Evolutionary conservation across 2,888 invertebrate species (phyloP).

Genomic region (Cosmorhoe ocellata): DNA sequence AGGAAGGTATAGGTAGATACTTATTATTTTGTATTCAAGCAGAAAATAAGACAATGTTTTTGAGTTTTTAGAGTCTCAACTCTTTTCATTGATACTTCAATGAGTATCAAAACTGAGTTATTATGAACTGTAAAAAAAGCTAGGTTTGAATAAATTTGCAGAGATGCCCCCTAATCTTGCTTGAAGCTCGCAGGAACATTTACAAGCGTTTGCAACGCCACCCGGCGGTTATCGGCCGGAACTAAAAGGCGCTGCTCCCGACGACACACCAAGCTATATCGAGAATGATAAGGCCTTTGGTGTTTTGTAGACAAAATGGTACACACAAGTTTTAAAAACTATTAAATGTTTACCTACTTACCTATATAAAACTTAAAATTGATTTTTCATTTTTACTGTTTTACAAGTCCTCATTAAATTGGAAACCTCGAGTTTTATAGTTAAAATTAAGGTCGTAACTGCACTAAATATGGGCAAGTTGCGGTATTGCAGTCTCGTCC

Average conservation of each 20-base stretch:
- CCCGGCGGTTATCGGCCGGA: slow-evolving; percentile 59
- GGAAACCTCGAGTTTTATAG: slow-evolving; percentile 48
- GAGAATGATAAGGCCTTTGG: slow-evolving; percentile 2
- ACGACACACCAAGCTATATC: slow-evolving; percentile 26
- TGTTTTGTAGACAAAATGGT: too few species aligned
- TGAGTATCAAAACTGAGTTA: slow-evolving; percentile 30
- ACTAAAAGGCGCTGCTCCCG: slow-evolving; percentile 38
- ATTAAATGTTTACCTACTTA: too few species aligned
- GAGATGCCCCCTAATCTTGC: slow-evolving; percentile 52
- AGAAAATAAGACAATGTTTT: too few species aligned
- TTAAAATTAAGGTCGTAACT: slow-evolving; percentile 61
- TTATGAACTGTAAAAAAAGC: slow-evolving; percentile 28
- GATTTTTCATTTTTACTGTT: slow-evolving; percentile 25
- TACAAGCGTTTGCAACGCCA: slow-evolving; percentile 47
- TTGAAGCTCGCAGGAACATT: slow-evolving; percentile 54
- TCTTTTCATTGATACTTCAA: too few species aligned
- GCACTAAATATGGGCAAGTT: slow-evolving; percentile 44
- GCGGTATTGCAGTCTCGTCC: slow-evolving; percentile 55
- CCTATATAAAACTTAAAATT: too few species aligned
- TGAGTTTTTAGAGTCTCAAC: too few species aligned
- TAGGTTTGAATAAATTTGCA: slow-evolving; percentile 35
- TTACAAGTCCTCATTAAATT: slow-evolving; percentile 5
- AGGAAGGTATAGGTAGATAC: too few species aligned
- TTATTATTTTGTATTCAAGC: too few species aligned
- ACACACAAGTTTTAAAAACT: too few species aligned